These are phyloP conservation scores for Lasioglossum baleicum DNA, from an alignment of 1,140 invertebrate genomes.

Conservation along the genomic window DNA sequence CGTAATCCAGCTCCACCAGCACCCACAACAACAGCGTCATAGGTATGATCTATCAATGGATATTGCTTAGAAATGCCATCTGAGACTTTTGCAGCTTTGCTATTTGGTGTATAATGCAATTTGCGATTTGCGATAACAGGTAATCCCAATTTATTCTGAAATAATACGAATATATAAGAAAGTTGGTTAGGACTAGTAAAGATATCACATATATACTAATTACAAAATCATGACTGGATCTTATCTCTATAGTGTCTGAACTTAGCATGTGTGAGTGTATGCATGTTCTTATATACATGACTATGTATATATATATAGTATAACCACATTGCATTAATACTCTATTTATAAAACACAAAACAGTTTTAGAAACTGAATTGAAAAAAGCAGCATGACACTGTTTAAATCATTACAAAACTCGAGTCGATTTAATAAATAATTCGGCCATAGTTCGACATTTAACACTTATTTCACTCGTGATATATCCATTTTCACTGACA, in stretches of 20 bases:
- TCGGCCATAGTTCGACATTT: too few relatives aligned
- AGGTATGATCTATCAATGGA: constrained; percentile 95
- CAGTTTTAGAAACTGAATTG: constrained; percentile 28
- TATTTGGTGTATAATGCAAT: constrained; percentile 72
- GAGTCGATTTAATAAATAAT: not conserved
- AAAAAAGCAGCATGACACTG: constrained; percentile 8
- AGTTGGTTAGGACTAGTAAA: too few relatives aligned
- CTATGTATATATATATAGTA: not conserved
- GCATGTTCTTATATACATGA: not conserved
- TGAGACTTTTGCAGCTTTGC: constrained; percentile 71
- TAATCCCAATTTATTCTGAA: constrained; percentile 75
- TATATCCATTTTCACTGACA: too few relatives aligned
- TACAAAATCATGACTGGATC: too few relatives aligned
- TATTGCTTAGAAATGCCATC: constrained; percentile 82
- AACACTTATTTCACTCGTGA: too few relatives aligned
- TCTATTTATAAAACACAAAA: constrained; percentile 36
- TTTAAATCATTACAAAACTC: too few relatives aligned
- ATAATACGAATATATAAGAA: constrained; percentile 33
- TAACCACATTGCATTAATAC: constrained; percentile 21
- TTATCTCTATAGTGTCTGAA: too few relatives aligned
- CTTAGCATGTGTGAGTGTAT: too few relatives aligned
- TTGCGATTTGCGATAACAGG: constrained; percentile 66
- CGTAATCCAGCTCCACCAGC: constrained; percentile 98
- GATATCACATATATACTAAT: too few relatives aligned
- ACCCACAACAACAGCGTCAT: constrained; percentile 98